phyloP scores from a whole-genome alignment of 1,140 invertebrate genomes.

The Cherax quadricarinatus region DNA sequence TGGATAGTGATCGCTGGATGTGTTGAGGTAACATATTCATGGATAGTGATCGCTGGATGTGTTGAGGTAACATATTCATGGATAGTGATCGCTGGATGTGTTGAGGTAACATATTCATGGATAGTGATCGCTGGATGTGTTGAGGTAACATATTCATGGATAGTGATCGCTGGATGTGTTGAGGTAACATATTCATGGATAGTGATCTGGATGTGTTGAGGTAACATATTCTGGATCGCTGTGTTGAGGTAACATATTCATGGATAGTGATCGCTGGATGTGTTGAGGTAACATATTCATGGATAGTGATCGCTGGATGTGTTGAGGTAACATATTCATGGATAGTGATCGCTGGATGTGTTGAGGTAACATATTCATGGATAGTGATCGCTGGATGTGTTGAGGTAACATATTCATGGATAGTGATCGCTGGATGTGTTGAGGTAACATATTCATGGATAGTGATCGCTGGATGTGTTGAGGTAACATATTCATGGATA shows the following conservation, averaged over 20 bases:
- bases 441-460: not conserved
- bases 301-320: not conserved
- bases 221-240: no score
- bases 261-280: not conserved
- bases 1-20: not conserved
- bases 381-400: not conserved
- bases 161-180: not conserved
- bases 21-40: not conserved
- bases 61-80: not conserved
- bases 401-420: not conserved
- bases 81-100: not conserved
- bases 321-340: not conserved
- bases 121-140: not conserved
- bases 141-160: not conserved
- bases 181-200: not conserved
- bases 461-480: not conserved
- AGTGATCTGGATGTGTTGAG: no score
- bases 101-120: not conserved
- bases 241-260: not conserved
- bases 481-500: not conserved
- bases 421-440: not conserved
- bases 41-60: not conserved
- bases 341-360: not conserved
- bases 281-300: not conserved
- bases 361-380: not conserved